Percentiles rank a stretch among this genome's conserved stretches.
Conservation (phyloP, 2,888 invertebrate genomes). For the Melanophora roralis region DNA sequence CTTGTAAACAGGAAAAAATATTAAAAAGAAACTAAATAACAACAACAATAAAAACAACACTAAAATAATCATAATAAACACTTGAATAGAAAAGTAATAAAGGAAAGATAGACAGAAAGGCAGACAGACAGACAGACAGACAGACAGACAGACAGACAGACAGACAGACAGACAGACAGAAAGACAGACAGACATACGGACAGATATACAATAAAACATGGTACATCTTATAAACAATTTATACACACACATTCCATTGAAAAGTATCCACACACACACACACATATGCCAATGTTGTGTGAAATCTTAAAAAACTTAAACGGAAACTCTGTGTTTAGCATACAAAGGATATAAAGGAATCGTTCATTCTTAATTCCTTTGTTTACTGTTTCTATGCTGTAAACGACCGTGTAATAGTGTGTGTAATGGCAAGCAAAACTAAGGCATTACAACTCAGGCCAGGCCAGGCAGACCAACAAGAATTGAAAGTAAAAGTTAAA, state of each 20-base stretch:
- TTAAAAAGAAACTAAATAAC: neutral
- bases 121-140: too few species aligned
- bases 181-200: too few species aligned
- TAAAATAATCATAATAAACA: constrained; percentile 52
- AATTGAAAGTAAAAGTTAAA: constrained; percentile 60
- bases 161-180: too few species aligned
- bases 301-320: neutral
- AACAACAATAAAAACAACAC: neutral
- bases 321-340: constrained; percentile 43
- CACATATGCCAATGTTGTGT: neutral
- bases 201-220: constrained; percentile 30
- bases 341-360: constrained; percentile 48
- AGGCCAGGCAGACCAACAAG: constrained; percentile 5
- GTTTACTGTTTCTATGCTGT: constrained; percentile 4
- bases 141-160: too few species aligned
- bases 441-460: too few species aligned
- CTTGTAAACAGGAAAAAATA: constrained; percentile 31
- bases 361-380: constrained; percentile 28
- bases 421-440: neutral
- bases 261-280: neutral
- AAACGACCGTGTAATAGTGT: neutral
- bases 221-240: neutral
- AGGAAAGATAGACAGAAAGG: constrained; percentile 1
- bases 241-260: neutral
- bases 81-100: constrained; percentile 20